These are phyloP conservation scores for Chironomus tentans DNA, from an alignment of 2,888 invertebrate species.

Conservation along the genomic window DNA sequence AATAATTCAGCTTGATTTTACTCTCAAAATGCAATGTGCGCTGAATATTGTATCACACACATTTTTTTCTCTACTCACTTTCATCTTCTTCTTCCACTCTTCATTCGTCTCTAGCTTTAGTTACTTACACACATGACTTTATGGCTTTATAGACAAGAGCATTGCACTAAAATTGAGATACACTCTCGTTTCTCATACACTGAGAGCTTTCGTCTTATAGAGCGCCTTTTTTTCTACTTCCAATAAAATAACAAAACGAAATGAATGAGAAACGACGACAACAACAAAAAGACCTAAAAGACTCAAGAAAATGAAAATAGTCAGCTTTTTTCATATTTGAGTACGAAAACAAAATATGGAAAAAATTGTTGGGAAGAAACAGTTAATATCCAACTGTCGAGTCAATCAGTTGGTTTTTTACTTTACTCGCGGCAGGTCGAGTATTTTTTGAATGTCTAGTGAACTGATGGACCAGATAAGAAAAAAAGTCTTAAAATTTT, in stretches of 20 bases:
- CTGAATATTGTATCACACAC: not conserved
- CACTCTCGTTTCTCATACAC: not conserved
- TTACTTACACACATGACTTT: too few species aligned
- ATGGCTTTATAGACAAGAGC: not conserved
- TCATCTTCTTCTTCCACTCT: not conserved
- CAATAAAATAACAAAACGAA: too few species aligned
- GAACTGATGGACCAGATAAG: not conserved
- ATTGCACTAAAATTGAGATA: not conserved
- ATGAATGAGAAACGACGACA: too few species aligned
- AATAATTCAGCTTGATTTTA: not conserved
- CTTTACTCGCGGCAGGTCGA: not conserved
- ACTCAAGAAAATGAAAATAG: too few species aligned
- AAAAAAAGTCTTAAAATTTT: not conserved
- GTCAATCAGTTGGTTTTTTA: conserved; percentile 6
- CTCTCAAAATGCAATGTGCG: not conserved
- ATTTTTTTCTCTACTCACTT: not conserved
- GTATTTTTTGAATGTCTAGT: not conserved
- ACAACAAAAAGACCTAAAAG: too few species aligned
- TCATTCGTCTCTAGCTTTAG: not conserved
- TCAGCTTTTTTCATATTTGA: conserved; percentile 10
- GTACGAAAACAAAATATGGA: not conserved
- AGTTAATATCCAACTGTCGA: conserved; percentile 17
- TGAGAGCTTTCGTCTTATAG: not conserved
- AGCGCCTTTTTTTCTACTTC: not conserved
- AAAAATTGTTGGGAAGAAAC: conserved; percentile 11